A percentile compares a stretch with the other conserved stretches of the same genome.
phyloP scores from a whole-genome alignment of 1,140 invertebrate genomes.

The Drosophila ficusphila region DNA sequence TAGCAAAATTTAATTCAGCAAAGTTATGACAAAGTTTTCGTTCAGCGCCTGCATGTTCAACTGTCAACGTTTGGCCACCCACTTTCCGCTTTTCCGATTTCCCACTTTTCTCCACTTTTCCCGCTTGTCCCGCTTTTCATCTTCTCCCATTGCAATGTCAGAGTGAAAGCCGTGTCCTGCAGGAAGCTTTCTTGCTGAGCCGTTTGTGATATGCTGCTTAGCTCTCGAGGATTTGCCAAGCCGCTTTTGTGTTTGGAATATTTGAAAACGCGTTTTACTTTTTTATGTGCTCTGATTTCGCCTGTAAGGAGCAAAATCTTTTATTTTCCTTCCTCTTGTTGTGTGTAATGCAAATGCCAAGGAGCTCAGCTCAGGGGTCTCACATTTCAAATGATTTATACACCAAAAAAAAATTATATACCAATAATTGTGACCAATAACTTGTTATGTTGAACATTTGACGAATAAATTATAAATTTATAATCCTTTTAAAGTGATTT shows the following conservation, averaged over 20 bases:
- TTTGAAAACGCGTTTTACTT: conserved; percentile 66
- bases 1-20: conserved; percentile 63
- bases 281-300: conserved; percentile 47
- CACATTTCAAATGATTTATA: conserved; percentile 49
- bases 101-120: neutral
- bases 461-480: no score
- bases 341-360: conserved; percentile 46
- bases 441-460: no score
- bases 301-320: conserved; percentile 33
- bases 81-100: neutral
- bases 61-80: conserved; percentile 54
- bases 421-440: no score
- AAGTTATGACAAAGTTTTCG: conserved; percentile 76
- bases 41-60: conserved; percentile 53
- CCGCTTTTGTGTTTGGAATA: conserved; percentile 70
- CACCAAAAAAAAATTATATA: neutral
- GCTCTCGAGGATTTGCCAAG: conserved; percentile 74
- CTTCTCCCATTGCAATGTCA: conserved; percentile 30
- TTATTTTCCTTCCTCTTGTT: conserved; percentile 51
- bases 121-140: neutral
- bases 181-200: conserved; percentile 57
- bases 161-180: conserved; percentile 37
- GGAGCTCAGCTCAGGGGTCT: conserved; percentile 36
- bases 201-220: conserved; percentile 73
- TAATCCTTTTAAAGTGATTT: no score